phyloP scores from a whole-genome alignment of 1,140 invertebrate genomes.

The Hyles vespertilio region DNA sequence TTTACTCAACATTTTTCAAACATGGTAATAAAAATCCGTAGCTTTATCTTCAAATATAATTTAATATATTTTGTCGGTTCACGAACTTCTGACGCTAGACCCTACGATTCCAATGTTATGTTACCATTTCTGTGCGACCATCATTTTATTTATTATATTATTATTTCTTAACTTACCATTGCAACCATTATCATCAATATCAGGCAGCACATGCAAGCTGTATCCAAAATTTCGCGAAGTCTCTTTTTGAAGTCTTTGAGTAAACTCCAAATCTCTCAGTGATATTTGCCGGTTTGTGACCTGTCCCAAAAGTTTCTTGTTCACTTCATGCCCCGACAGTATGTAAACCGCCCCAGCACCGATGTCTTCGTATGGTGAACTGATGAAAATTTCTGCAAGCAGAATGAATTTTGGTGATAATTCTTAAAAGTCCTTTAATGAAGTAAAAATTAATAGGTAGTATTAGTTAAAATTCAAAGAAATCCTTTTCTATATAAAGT shows the following conservation, averaged over 20 bases:
- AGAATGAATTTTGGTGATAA: neutral
- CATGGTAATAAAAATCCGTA: no score
- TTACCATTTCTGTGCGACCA: no score
- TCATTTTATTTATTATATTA: no score
- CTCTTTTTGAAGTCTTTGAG: constrained; percentile 31
- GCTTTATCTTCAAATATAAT: no score
- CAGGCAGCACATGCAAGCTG: constrained; percentile 33
- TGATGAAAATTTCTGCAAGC: constrained; percentile 48
- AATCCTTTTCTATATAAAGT: no score
- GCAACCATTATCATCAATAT: constrained; percentile 34
- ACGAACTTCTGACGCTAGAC: no score
- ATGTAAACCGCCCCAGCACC: constrained; percentile 43
- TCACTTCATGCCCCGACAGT: constrained; percentile 36
- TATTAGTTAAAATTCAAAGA: no score
- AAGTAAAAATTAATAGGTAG: no score
- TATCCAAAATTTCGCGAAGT: constrained; percentile 31
- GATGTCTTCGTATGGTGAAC: constrained; percentile 46
- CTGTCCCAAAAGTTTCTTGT: constrained; percentile 11
- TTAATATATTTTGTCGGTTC: no score
- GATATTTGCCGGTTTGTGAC: constrained; percentile 9
- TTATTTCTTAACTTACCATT: constrained; percentile 29
- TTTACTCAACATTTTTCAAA: no score
- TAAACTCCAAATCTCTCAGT: constrained; percentile 25
- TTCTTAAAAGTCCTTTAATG: no score
- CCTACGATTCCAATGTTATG: no score